Percentiles rank a stretch among this genome's conserved stretches.
Conservation (phyloP, 2,797 vertebrate genomes). For the Tragopan temminckii region DNA sequence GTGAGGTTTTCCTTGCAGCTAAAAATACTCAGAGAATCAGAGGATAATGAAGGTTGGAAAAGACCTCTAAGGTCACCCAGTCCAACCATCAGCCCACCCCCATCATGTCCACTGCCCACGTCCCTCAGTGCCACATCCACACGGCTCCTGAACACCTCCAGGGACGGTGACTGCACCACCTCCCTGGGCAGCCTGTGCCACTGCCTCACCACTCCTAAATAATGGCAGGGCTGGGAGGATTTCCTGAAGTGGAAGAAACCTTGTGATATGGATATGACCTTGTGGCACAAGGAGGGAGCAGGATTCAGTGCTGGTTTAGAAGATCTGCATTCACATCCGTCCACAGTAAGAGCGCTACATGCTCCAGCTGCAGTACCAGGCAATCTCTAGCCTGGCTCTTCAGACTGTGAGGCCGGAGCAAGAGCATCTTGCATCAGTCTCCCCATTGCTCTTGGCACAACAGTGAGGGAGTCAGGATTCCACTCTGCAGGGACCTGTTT, state of each 20-base stretch:
- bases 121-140: no score
- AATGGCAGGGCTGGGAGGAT: neutral
- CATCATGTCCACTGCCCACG: no score
- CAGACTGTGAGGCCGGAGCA: neutral
- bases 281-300: neutral
- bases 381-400: neutral
- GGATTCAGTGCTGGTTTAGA: fast-evolving
- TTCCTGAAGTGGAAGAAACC: neutral
- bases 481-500: fast-evolving
- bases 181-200: no score
- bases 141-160: no score
- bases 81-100: no score
- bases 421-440: neutral
- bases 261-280: fast-evolving
- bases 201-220: no score
- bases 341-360: fast-evolving
- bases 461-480: fast-evolving
- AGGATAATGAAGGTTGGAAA: no score
- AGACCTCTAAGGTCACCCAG: no score
- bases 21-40: no score
- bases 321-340: fast-evolving
- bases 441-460: fast-evolving
- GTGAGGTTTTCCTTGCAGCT: neutral
- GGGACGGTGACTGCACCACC: no score
- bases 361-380: neutral